Evolutionary conservation across 2,797 vertebrate genomes (phyloP).

Genomic region (Gallinago stenura): DNA sequence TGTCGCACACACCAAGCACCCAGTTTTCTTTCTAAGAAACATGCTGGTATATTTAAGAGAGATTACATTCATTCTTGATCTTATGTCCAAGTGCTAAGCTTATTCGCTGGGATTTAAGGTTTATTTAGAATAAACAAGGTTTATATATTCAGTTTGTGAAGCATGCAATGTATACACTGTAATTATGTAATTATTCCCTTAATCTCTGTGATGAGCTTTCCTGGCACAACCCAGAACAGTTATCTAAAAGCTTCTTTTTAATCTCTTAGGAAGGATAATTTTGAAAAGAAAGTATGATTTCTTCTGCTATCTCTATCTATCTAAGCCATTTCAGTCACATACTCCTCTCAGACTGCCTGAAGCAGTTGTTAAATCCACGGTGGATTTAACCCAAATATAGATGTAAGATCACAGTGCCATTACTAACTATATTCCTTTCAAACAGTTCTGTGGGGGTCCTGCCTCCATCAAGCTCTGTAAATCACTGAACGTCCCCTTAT

Average conservation of each 20-base stretch:
- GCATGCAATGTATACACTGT: not conserved
- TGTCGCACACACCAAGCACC: not conserved
- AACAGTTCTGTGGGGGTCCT: not conserved
- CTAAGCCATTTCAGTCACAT: conserved; percentile 25
- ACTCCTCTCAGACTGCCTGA: not conserved
- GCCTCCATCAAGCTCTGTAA: not conserved
- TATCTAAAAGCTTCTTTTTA: conserved; percentile 35
- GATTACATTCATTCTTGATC: not conserved
- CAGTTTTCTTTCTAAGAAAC: conserved; percentile 20
- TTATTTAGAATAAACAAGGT: conserved; percentile 13
- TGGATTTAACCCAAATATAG: not conserved
- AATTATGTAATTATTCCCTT: conserved; percentile 25
- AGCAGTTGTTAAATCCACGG: conserved; percentile 5
- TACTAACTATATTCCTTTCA: not conserved
- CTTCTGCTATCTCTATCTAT: not conserved
- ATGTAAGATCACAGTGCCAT: not conserved
- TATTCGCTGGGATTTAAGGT: conserved; percentile 14
- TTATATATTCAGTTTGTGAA: conserved; percentile 4
- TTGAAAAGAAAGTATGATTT: not conserved
- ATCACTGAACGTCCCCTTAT: not conserved
- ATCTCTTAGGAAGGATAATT: not conserved
- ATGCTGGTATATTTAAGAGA: not conserved
- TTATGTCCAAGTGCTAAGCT: conserved; percentile 24
- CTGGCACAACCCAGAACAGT: not conserved
- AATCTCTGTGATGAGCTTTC: conserved; percentile 31